phyloP scores from a whole-genome alignment of 2,888 invertebrate species.

The Acrobasis repandana region DNA sequence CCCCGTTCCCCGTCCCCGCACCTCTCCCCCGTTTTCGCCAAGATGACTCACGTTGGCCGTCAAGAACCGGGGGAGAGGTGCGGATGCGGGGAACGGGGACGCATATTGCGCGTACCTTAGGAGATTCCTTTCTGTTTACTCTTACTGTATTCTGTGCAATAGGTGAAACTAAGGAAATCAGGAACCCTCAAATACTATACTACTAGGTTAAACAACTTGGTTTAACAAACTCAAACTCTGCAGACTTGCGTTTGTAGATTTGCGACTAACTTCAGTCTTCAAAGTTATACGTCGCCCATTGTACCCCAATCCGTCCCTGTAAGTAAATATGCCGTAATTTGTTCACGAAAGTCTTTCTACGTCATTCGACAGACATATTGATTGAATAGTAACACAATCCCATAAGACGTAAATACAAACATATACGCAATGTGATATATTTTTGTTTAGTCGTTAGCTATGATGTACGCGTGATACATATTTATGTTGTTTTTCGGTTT shows the following conservation, averaged over 20 bases:
- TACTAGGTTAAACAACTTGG: background rate
- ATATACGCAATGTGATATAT: constrained; percentile 38
- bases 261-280: background rate
- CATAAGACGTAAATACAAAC: constrained; percentile 47
- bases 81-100: no score
- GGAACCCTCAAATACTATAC: background rate
- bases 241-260: background rate
- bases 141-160: no score
- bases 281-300: constrained; percentile 1
- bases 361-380: constrained; percentile 58
- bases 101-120: no score
- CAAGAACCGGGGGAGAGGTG: no score
- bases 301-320: constrained; percentile 32
- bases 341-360: constrained; percentile 50
- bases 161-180: background rate
- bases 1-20: no score
- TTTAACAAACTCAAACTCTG: background rate
- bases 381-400: constrained; percentile 70
- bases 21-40: no score
- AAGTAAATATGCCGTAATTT: constrained; percentile 65
- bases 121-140: no score
- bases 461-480: constrained; percentile 1
- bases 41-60: no score
- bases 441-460: constrained; percentile 28
- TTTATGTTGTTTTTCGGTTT: constrained; percentile 1